These are phyloP conservation scores for Drosophila greeni DNA, from an alignment of 2,888 invertebrate genomes.

Conservation along the genomic window DNA sequence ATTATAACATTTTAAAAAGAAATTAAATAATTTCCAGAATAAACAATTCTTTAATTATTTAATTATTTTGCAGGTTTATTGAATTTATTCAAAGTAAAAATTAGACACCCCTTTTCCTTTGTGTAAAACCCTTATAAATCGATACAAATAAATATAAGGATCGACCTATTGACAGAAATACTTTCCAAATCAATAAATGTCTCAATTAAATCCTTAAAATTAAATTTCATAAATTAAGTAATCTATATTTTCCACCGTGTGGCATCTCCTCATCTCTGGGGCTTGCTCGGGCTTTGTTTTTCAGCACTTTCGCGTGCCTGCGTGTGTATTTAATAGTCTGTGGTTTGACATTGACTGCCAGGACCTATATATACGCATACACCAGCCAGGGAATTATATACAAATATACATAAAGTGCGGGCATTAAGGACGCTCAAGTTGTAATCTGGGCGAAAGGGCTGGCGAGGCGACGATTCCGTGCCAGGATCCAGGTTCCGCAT, in stretches of 20 bases:
- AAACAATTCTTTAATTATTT: too few relatives aligned
- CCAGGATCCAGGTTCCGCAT: constrained; percentile 19
- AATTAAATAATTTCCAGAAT: too few relatives aligned
- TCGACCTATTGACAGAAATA: too few relatives aligned
- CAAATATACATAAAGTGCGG: constrained; percentile 43
- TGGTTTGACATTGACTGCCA: constrained; percentile 71
- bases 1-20: too few relatives aligned
- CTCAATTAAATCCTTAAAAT: neutral
- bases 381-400: constrained; percentile 31
- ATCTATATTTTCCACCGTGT: constrained; percentile 4
- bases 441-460: constrained; percentile 56
- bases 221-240: neutral
- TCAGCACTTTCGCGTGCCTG: constrained; percentile 72
- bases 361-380: constrained; percentile 32
- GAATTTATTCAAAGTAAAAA: too few relatives aligned
- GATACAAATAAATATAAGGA: too few relatives aligned
- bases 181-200: too few relatives aligned
- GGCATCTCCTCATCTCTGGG: constrained; percentile 30
- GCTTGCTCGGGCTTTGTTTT: constrained; percentile 62
- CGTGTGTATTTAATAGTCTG: constrained; percentile 73
- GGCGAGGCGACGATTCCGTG: constrained; percentile 30
- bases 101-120: neutral
- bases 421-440: constrained; percentile 56
- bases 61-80: too few relatives aligned
- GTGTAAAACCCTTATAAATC: neutral